Base-by-base conservation (phyloP, 2,113 vertebrate genomes). In the Hepsetus odoe region DNA sequence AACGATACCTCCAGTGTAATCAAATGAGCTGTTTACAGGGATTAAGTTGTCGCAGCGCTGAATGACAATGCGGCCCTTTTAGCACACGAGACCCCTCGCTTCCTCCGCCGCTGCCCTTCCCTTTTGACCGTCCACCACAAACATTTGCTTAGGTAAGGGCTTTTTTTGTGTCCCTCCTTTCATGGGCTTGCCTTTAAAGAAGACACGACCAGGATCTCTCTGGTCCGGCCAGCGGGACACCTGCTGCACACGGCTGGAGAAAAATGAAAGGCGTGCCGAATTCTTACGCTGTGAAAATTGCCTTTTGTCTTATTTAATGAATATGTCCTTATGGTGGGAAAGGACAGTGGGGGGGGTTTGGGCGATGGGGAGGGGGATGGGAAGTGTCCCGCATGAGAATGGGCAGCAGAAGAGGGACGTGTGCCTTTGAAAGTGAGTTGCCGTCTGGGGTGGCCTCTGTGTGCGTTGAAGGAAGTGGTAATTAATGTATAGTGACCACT, bases 401-500 rank as follows among this genome's bases (percentile, higher is more conserved):
- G 93, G 92, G 46, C 89, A 88, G 88, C 90, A 85, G 81, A 38
- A 24, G 86, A 84, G 89, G 90, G 91, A 94, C 92, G 93, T 85
- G 90, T 90, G 92, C 88, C 90, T 91, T 80, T 92, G 88, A 92
- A 92, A 94, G 92, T 88, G 90, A 88, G 84, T 88, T 80, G 84
- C 16, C 46, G 46, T 20, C 16, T 20, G 46, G 16, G 46, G 18
- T 46, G 42, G 88, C 91, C 90, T 90, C 89, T 86, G 81, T 51
- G 83, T 53, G 89, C 89, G 85, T 79, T 86, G 89, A 90, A 90
- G 91, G 90, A 89, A 91, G 90, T 89, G 90, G 91, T 93, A 92
- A 95, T 95, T 95, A 94, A 94, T 94, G 93, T 92, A 91, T 79
- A 92, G 90, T 91, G 93, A 92, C 88, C 90, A 91, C 92, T 91